Evolutionary conservation across 2,797 vertebrate species (phyloP).

Genomic region (Sebastes ruberrimus): DNA sequence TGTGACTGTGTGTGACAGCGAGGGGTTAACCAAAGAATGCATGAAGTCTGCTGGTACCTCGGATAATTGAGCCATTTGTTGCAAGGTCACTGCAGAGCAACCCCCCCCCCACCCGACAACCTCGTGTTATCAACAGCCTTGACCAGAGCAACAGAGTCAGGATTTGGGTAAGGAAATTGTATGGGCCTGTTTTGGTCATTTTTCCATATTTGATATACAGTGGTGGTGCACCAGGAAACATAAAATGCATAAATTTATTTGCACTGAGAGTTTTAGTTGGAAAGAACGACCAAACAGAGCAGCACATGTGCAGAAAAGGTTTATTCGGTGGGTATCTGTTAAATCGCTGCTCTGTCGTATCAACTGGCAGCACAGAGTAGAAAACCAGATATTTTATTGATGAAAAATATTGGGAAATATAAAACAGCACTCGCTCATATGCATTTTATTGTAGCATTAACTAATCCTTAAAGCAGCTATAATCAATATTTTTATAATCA

Average conservation of each 20-base stretch:
- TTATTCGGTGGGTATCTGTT: not conserved
- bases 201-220: not conserved
- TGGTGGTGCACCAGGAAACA: not conserved
- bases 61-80: constrained; percentile 78
- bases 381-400: not conserved
- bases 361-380: not conserved
- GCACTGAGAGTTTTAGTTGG: not conserved
- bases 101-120: not conserved
- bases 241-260: not conserved
- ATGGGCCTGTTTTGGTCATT: not conserved
- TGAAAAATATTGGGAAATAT: not conserved
- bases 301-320: not conserved
- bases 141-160: constrained; percentile 19
- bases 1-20: constrained; percentile 63
- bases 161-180: not conserved
- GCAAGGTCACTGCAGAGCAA: constrained; percentile 64
- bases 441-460: not conserved
- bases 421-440: not conserved
- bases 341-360: not conserved
- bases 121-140: constrained; percentile 18
- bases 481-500: not conserved
- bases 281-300: not conserved
- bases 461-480: not conserved
- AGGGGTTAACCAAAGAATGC: constrained; percentile 76
- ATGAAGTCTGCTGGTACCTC: constrained; percentile 57